These are phyloP conservation scores for Pseudanteris insignis DNA, from an alignment of 2,888 invertebrate genomes.

Conservation along the genomic window DNA sequence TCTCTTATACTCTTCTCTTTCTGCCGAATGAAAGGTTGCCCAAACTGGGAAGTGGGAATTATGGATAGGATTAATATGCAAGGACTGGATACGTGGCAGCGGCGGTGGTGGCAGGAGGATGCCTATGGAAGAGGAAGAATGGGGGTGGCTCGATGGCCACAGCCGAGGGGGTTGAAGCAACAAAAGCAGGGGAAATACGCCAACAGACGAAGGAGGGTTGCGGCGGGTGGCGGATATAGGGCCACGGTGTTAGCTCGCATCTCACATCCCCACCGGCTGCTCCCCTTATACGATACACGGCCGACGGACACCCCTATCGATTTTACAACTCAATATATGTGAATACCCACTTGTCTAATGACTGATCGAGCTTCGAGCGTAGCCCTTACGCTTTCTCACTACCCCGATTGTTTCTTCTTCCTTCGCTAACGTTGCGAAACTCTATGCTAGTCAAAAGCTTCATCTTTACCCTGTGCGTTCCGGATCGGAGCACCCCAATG, in stretches of 20 bases:
- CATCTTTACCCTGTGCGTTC: slow-evolving; percentile 13
- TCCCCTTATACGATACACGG: slow-evolving; percentile 65
- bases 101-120: slow-evolving; percentile 51
- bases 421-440: slow-evolving; percentile 17
- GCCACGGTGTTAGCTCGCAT: slow-evolving; percentile 54
- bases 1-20: slow-evolving; percentile 52
- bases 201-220: slow-evolving; percentile 46
- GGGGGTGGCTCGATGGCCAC: slow-evolving; percentile 51
- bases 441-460: slow-evolving; percentile 9
- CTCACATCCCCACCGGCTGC: slow-evolving; percentile 56
- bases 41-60: slow-evolving; percentile 67
- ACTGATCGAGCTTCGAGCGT: slow-evolving; percentile 65
- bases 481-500: too few species aligned
- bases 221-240: slow-evolving; percentile 49
- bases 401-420: slow-evolving; percentile 26
- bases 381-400: slow-evolving; percentile 57
- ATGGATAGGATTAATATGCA: slow-evolving; percentile 68
- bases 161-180: slow-evolving; percentile 59
- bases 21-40: slow-evolving; percentile 64
- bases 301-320: slow-evolving; percentile 67
- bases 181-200: slow-evolving; percentile 64
- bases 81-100: slow-evolving; percentile 65
- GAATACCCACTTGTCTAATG: slow-evolving; percentile 67
- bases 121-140: slow-evolving; percentile 50
- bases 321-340: slow-evolving; percentile 67